Evolutionary conservation across 1,140 invertebrate species (phyloP).

Genomic region (Nymphalis io): DNA sequence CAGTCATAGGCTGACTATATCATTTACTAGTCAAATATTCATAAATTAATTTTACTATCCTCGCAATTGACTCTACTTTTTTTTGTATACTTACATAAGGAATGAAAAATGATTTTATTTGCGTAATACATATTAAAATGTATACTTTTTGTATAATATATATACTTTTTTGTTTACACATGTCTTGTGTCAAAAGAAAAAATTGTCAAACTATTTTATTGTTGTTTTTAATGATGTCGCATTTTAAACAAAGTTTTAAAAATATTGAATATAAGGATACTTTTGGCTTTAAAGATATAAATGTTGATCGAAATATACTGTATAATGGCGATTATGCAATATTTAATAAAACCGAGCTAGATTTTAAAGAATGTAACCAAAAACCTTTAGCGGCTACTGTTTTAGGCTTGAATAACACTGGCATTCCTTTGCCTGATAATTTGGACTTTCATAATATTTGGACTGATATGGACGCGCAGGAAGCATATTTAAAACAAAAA

Average conservation of each 20-base stretch:
- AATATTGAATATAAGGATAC: conserved; percentile 56
- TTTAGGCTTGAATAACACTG: conserved; percentile 64
- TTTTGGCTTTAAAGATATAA: conserved; percentile 33
- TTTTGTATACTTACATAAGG: too few relatives aligned
- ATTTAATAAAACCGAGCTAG: conserved; percentile 29
- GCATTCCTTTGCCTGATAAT: conserved; percentile 49
- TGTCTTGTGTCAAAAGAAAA: too few relatives aligned
- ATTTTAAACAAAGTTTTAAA: conserved; percentile 27
- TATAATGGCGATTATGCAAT: conserved; percentile 51
- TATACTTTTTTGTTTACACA: not conserved
- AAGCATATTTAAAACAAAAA: conserved; percentile 71
- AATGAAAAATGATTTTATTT: too few relatives aligned
- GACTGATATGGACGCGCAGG: conserved; percentile 76
- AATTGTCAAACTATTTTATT: conserved; percentile 6
- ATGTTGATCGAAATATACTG: conserved; percentile 43
- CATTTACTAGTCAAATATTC: too few relatives aligned
- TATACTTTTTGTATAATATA: too few relatives aligned
- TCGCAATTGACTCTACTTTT: too few relatives aligned
- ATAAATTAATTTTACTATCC: too few relatives aligned
- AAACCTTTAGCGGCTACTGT: conserved; percentile 55
- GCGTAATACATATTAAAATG: too few relatives aligned
- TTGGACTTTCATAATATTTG: conserved; percentile 49
- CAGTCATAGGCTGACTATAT: too few relatives aligned
- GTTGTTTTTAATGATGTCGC: not conserved
- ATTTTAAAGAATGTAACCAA: conserved; percentile 20